Evolutionary conservation across 2,113 vertebrate species (phyloP).

Genomic region (Rhinopomastus cyanomelas): DNA sequence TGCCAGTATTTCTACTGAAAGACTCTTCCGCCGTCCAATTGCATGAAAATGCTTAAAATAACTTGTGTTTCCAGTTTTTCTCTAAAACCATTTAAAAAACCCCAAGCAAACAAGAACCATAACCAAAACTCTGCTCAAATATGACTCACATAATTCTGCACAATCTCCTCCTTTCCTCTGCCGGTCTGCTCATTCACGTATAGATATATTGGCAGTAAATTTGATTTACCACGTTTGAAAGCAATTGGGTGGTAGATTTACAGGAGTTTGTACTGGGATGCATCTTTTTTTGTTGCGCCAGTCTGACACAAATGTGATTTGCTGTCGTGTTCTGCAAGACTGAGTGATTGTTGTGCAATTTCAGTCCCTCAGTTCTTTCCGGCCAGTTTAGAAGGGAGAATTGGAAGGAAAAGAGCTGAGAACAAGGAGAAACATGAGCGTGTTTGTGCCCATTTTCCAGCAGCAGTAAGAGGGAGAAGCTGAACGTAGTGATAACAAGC

Average conservation of each 20-base stretch:
- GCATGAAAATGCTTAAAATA: slow-evolving; percentile 31
- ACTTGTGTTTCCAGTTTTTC: not conserved
- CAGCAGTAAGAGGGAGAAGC: not conserved
- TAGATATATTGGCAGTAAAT: not conserved
- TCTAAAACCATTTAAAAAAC: not conserved
- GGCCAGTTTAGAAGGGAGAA: not conserved
- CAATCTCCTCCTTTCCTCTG: not conserved
- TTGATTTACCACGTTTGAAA: not conserved
- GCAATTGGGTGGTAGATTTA: slow-evolving; percentile 27
- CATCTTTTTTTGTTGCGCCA: not conserved
- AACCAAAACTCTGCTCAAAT: not conserved
- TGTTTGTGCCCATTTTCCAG: slow-evolving; percentile 1
- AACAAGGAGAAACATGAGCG: not conserved
- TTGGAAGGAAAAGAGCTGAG: not conserved
- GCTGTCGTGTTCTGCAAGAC: slow-evolving; percentile 18
- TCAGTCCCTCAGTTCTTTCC: not conserved
- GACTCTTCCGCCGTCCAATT: not conserved
- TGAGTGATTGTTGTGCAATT: not conserved
- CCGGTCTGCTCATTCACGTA: not conserved
- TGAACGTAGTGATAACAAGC: slow-evolving; percentile 12
- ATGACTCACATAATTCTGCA: not conserved
- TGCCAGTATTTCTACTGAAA: not conserved
- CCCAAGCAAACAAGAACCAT: not conserved
- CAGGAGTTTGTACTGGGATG: not conserved
- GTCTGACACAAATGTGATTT: not conserved